phyloP scores from a whole-genome alignment of 2,797 vertebrate genomes.

The Enteromius fasciolatus region DNA sequence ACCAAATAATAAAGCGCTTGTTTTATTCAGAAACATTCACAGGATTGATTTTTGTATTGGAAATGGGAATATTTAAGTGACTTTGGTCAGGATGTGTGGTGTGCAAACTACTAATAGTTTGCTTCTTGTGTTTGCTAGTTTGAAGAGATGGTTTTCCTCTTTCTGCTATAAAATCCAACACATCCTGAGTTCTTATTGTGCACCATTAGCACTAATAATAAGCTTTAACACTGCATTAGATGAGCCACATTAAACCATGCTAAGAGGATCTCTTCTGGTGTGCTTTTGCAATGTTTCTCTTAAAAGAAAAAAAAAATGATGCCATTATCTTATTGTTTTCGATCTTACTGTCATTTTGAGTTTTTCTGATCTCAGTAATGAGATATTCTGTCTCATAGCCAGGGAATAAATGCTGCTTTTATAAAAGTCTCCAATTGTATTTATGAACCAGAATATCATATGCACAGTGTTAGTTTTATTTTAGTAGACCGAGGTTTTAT shows the following conservation, averaged over 20 bases:
- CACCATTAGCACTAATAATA: conserved; percentile 38
- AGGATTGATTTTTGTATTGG: neutral
- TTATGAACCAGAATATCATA: neutral
- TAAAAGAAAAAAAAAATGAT: neutral
- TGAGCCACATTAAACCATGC: conserved; percentile 10
- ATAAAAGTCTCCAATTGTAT: neutral
- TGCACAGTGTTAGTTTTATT: neutral
- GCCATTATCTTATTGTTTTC: neutral
- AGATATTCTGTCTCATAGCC: conserved; percentile 8
- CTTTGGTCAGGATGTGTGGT: neutral
- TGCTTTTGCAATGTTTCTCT: neutral
- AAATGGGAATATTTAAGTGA: neutral
- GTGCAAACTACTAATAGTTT: neutral
- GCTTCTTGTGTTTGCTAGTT: neutral
- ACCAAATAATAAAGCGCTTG: neutral
- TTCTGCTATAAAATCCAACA: conserved; percentile 15
- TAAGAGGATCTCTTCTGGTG: neutral
- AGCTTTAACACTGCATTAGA: conserved; percentile 33
- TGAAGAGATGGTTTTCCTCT: conserved; percentile 12
- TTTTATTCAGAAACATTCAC: conserved; percentile 2
- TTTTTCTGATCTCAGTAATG: conserved; percentile 15
- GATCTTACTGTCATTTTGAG: conserved; percentile 1
- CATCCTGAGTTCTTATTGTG: conserved; percentile 29
- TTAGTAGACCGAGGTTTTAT: neutral
- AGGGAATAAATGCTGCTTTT: neutral